Base-by-base conservation (phyloP, 2,113 vertebrate species). In the Illadopsis cleaveri region DNA sequence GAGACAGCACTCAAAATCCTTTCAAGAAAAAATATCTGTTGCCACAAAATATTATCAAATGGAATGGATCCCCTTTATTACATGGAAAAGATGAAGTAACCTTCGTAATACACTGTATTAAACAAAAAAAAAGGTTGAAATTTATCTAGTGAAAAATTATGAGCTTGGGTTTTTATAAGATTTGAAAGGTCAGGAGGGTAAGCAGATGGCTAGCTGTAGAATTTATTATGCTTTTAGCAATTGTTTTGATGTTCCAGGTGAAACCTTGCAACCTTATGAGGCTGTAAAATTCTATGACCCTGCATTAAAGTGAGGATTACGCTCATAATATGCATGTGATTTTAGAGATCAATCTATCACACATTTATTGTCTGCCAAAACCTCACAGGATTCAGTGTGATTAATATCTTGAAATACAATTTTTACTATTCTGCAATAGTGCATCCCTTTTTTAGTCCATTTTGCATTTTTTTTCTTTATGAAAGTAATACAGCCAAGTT, bases 111-210 rank as follows among this genome's bases (percentile, higher is more conserved):
- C 45, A 94, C 70, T 72, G 38, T 91, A 85, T 93, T 28, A 27
- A 71, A 95, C 92, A 93, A 65, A 66, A 69, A 69, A n/a, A 45
- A 51, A 20, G 7, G 19, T 82, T 92, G 77, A 82, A 88, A 75
- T 96, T 96, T 93, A 96, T 85, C 86, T 60, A 95, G 92, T 96
- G 92, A 96, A 93, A 97, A 97, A 97, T 97, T 96, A 97, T 62
- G 80, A 92, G 51, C 80, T 90, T 82, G 45, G 44, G n/a, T 82
- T 97, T 97, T 96, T 93, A 97, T 94, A 97, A 96, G 96, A 98
- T 97, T 95, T 96, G 72, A 97, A 98, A 98, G 97, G 97, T 98
- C 97, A 97, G 94, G 61, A 97, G 97, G 96, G 94, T 96, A 97
- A 97, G 95, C 97, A 98, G 97, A 98, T 98, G 97, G 97, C 95